A percentile compares a stretch with the other conserved stretches of the same genome.
These are phyloP conservation scores for Ormyrus labotus DNA, from an alignment of 2,888 invertebrate species.

Conservation along the genomic window DNA sequence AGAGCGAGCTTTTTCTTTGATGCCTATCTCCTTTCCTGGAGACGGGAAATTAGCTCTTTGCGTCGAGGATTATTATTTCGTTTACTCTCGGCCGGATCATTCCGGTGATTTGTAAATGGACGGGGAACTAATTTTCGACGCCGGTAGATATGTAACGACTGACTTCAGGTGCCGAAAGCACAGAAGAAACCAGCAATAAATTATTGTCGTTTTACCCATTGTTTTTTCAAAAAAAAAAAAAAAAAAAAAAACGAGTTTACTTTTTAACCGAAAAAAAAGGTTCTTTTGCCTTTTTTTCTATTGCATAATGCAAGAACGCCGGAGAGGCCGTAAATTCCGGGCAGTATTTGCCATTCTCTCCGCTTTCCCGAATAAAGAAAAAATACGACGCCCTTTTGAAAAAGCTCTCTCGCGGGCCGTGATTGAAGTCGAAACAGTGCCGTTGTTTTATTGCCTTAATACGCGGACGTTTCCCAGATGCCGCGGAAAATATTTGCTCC, in stretches of 20 bases:
- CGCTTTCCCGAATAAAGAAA: conserved; percentile 9
- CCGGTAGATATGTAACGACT: too few relatives aligned
- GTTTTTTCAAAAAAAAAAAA: too few relatives aligned
- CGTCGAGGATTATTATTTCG: conserved; percentile 22
- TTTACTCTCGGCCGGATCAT: not conserved
- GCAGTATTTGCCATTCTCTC: conserved; percentile 9
- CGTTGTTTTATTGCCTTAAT: conserved; percentile 52
- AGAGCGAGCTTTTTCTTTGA: conserved; percentile 24
- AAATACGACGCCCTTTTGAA: conserved; percentile 12
- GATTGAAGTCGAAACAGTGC: conserved; percentile 47
- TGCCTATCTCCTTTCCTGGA: conserved; percentile 11
- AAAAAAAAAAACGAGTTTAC: not conserved
- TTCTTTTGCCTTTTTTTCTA: not conserved
- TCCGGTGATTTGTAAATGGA: too few relatives aligned
- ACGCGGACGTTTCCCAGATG: conserved; percentile 30
- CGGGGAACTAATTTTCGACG: too few relatives aligned
- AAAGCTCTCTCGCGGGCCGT: not conserved
- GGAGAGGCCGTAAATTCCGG: conserved; percentile 24
- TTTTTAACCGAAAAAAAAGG: too few relatives aligned
- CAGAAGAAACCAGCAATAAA: too few relatives aligned
- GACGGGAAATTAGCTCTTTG: conserved; percentile 49
- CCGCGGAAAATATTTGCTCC: conserved; percentile 47
- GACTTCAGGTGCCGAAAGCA: too few relatives aligned
- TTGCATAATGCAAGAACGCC: conserved; percentile 17
- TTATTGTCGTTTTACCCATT: too few relatives aligned